Evolutionary conservation across 2,797 vertebrate genomes (phyloP), one percentile per base, ranked within the genome.

Genomic region (Tokudaia muenninki): DNA sequence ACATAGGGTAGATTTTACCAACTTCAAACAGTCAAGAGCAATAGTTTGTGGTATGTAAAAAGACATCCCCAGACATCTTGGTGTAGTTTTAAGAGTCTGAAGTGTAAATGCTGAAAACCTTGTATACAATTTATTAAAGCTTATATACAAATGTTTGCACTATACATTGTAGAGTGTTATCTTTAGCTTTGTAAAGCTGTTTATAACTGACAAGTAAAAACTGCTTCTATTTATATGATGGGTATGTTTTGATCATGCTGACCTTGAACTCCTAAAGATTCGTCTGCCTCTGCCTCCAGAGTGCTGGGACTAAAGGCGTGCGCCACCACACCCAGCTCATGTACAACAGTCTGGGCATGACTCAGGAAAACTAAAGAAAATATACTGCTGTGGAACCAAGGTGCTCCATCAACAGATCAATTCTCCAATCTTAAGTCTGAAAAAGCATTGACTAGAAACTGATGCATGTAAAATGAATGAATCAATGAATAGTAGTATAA

Each of bases 1-100:
- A 41, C 41, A 41, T 41, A 96, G 97, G 94, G 61, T 74, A 94
- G 37, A 91, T 91, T 92, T 96, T 89, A 92, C 11, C 63, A 44
- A 92, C 34, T 95, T 91, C 91, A 84, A 91, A 97, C 90, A 92
- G 37, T 61, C 95, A 89, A 91, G 12, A 79, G 96, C 50, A 74
- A 50, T 37, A 13, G 75, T 78, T 63, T 55, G 94, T 95, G 7
- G 21, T 80, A 1, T 50, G 44, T 88, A n/a, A 79, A 93, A 87
- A 94, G 4, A 9, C 22, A 94, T 34, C 29, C 41, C 34, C 89
- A 63, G 78, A 96, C 55, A 55, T 47, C 29, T 91, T 63, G 91
- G 6, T 89, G 2, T 1, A 88, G 8, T 86, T 93, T 93, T 78
- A 95, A 94, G 37, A 57, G 74, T 94, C 61, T 81, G 22, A 95